These are phyloP conservation scores for Pionites leucogaster DNA, from an alignment of 2,113 vertebrate species.

Conservation along the genomic window DNA sequence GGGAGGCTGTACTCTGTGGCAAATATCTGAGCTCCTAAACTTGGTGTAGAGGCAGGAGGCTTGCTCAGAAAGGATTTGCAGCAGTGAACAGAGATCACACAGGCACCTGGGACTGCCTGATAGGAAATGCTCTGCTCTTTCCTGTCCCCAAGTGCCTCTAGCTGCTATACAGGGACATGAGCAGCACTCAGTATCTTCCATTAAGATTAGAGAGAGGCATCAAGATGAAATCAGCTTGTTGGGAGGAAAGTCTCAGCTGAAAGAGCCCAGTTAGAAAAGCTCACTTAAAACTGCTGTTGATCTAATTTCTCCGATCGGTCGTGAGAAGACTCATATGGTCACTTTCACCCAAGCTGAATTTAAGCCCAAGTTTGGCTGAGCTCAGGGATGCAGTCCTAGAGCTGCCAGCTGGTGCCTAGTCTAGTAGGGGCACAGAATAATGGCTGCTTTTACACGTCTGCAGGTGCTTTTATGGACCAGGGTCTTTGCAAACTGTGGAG, in stretches of 20 bases:
- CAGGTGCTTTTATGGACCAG: not conserved
- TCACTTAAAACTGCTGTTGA: not conserved
- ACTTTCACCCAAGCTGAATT: not conserved
- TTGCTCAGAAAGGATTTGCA: not conserved
- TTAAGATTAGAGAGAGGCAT: not conserved
- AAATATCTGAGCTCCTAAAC: not conserved
- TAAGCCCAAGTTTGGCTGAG: not conserved
- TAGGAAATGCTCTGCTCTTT: not conserved
- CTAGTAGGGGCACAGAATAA: fast-evolving
- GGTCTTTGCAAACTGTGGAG: not conserved
- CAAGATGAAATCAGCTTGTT: not conserved
- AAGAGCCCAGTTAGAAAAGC: not conserved
- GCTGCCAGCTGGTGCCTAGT: not conserved
- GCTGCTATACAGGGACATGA: not conserved
- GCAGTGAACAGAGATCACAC: not conserved
- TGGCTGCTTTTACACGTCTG: not conserved
- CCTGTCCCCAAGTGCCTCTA: not conserved
- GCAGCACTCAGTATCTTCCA: not conserved
- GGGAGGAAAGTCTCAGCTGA: not conserved
- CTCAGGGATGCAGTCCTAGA: not conserved
- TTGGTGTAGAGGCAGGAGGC: not conserved
- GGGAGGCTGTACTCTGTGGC: not conserved
- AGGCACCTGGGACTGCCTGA: not conserved
- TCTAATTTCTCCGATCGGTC: not conserved
- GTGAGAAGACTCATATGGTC: not conserved